Evolutionary conservation across 2,113 vertebrate genomes (phyloP).

Genomic region (Leptosomus discolor): DNA sequence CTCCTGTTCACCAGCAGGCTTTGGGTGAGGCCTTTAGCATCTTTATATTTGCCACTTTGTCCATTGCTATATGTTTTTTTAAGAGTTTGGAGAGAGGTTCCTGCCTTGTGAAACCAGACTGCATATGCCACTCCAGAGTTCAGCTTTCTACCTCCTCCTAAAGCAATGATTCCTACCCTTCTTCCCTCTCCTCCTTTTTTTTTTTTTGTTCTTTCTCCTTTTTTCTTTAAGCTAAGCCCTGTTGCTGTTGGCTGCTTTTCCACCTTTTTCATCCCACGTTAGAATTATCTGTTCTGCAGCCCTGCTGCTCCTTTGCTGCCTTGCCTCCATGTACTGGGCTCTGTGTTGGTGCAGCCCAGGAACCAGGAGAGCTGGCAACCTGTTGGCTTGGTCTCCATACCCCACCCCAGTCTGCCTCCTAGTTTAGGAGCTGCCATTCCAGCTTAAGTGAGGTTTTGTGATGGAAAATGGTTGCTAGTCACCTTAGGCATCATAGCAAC

Average conservation of each 20-base stretch:
- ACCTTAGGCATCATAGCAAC: background rate
- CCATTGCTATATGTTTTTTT: accelerated
- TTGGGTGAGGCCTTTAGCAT: background rate
- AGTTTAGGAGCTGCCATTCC: background rate
- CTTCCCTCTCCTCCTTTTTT: background rate
- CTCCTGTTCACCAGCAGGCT: background rate
- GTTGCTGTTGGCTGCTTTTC: background rate
- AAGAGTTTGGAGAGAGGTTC: background rate
- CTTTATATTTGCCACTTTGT: accelerated
- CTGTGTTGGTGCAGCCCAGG: background rate
- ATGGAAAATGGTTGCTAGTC: background rate
- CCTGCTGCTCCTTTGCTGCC: background rate
- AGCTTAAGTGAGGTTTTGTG: background rate
- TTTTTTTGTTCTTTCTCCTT: too few relatives aligned
- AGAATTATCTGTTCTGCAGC: background rate
- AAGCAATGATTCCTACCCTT: background rate
- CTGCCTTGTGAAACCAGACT: background rate
- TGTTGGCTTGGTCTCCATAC: background rate
- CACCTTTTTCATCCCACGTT: background rate
- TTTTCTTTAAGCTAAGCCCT: background rate
- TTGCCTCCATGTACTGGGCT: accelerated
- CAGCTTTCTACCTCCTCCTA: background rate
- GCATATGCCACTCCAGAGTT: background rate
- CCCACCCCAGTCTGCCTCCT: background rate
- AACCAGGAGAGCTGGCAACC: background rate